Conservation (phyloP, 2,888 invertebrate species). For the Antheraea yamamai region DNA sequence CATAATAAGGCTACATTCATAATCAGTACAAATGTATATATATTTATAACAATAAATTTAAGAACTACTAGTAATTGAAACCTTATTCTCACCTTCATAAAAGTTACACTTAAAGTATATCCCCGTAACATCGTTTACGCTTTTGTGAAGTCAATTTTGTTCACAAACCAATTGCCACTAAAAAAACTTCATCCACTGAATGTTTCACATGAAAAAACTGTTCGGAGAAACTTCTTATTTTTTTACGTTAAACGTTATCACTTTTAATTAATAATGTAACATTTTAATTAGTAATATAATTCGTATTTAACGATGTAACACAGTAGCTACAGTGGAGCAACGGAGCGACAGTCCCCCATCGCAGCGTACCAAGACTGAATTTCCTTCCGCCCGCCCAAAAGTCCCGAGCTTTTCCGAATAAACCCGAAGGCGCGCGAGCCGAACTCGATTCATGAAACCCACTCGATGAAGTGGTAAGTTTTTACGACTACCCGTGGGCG, state of each 20-base stretch:
- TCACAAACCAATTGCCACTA: slow-evolving; percentile 64
- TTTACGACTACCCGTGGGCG: slow-evolving; percentile 73
- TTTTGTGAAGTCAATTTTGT: slow-evolving; percentile 59
- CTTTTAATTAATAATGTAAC: slow-evolving; percentile 27
- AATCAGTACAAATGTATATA: neutral
- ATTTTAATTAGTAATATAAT: slow-evolving; percentile 44
- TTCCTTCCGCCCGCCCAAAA: slow-evolving; percentile 63
- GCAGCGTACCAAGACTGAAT: slow-evolving; percentile 61
- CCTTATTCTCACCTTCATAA: slow-evolving; percentile 57
- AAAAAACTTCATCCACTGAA: slow-evolving; percentile 49
- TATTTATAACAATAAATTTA: neutral
- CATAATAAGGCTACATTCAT: neutral
- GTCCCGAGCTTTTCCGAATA: slow-evolving; percentile 52
- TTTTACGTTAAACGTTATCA: slow-evolving; percentile 20
- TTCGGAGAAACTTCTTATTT: slow-evolving; percentile 21
- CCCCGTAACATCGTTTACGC: slow-evolving; percentile 63
- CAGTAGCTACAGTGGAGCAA: slow-evolving; percentile 37
- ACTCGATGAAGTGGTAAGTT: slow-evolving; percentile 81
- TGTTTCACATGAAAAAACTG: slow-evolving; percentile 37
- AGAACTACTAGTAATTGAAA: slow-evolving; percentile 16
- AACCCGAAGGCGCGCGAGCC: slow-evolving; percentile 46
- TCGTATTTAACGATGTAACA: slow-evolving; percentile 63
- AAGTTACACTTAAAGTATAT: slow-evolving; percentile 57
- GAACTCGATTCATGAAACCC: slow-evolving; percentile 67
- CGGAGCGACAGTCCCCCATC: slow-evolving; percentile 48